phyloP scores from a whole-genome alignment of 1,140 invertebrate species.

The Rhynchophorus ferrugineus region DNA sequence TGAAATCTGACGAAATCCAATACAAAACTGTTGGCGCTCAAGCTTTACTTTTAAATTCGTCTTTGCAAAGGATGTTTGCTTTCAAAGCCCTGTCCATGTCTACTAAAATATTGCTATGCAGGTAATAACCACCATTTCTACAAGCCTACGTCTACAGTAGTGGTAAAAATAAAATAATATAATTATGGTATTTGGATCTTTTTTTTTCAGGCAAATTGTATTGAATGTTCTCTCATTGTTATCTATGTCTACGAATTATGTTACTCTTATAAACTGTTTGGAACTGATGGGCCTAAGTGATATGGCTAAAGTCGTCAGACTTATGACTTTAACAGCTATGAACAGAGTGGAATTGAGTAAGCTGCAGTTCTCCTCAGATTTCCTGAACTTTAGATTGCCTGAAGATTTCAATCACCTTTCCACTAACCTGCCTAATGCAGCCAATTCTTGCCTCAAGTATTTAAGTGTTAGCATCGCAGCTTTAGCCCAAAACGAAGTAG shows the following conservation, averaged over 20 bases:
- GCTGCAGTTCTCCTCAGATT: conserved; percentile 22
- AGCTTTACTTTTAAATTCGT: conserved; percentile 41
- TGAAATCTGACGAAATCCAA: conserved; percentile 15
- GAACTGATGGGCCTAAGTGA: conserved; percentile 53
- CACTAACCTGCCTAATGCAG: conserved; percentile 31
- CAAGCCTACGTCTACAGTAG: too few relatives aligned
- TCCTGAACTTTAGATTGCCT: conserved; percentile 20
- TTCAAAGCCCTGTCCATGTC: conserved; percentile 46
- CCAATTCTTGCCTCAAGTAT: conserved; percentile 44
- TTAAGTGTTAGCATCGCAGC: conserved; percentile 51
- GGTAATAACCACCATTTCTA: conserved; percentile 2
- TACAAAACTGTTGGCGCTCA: conserved; percentile 44
- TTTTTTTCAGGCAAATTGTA: conserved; percentile 44
- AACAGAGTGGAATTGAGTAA: conserved; percentile 44
- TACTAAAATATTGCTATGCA: conserved; percentile 46
- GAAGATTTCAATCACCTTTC: conserved; percentile 30
- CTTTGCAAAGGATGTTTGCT: conserved; percentile 46
- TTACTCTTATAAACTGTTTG: conserved; percentile 47
- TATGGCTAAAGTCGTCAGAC: conserved; percentile 51
- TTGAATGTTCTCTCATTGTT: conserved; percentile 50
- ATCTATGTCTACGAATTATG: conserved; percentile 44
- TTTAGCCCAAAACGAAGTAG: conserved; percentile 48
- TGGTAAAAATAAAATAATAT: neutral
- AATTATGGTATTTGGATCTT: neutral
- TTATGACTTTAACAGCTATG: conserved; percentile 56